Base-by-base conservation (phyloP, 2,888 invertebrate species). In the Bedellia somnulentella region DNA sequence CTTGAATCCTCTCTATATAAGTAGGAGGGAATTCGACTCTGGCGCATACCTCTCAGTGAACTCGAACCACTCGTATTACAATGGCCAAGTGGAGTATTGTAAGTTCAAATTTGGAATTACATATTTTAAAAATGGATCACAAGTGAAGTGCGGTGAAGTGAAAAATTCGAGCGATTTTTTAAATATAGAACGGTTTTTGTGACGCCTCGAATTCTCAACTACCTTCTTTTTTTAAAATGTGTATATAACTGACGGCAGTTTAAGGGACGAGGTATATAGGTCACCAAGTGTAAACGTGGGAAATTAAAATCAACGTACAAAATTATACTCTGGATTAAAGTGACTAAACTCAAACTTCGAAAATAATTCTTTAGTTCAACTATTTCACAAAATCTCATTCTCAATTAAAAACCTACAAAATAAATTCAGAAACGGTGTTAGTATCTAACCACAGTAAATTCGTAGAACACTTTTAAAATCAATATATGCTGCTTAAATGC, bases 11-110 rank as follows among this genome's bases (percentile, higher is more conserved):
- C 47, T 43, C 45, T 75, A 75, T 75, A 75, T 40, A 75, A 73
- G 55, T 13, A 13, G 55, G 45, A 35, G 54, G 46, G 43, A 43
- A 41, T 37, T 35, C 47, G 31, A 39, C 37, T 44, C 41, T 40
- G 24, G 59, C 67, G 63, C 73, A 71, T 52, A 66, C 55, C 56
- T 54, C 50, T 47, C 53, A 37, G 50, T 46, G 54, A 45, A 46
- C 49, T 46, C 47, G 42, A 44, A 50, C 45, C 22, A 13, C 21
- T 17, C 15, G 27, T 10, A 15, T 17, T n/a, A 54, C 55, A 49
- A 75, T 75, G 75, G 66, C 70, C 48, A 66, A 63, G 60, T 67
- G 63, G 63, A 68, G 52, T 47, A 52, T 75, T 51, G 75, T 75
- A 75, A 75, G 75, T 73, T 21, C 10, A 12, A 23, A 32, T 31